Conservation (phyloP, 2,797 vertebrate genomes). For the Anabas testudineus region DNA sequence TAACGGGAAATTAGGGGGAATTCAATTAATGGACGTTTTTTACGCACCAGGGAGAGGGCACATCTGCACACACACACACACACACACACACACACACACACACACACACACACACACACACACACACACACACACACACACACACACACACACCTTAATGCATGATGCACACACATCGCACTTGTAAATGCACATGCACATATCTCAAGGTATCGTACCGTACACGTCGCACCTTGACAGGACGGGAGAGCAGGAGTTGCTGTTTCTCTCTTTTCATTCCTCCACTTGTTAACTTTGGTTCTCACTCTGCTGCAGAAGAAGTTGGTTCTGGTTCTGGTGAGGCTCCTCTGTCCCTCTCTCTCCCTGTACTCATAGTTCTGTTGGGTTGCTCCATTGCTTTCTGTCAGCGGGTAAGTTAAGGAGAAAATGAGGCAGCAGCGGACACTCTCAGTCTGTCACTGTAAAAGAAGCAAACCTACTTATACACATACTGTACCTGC, state of each 20-base stretch:
- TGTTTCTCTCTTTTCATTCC: slow-evolving; percentile 18
- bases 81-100: slow-evolving; percentile 37
- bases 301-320: slow-evolving; percentile 18
- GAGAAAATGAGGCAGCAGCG: slow-evolving; percentile 77
- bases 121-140: slow-evolving; percentile 37
- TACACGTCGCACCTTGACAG: slow-evolving; percentile 81
- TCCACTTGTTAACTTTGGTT: slow-evolving; percentile 32
- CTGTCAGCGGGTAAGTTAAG: slow-evolving; percentile 76
- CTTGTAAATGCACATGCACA: no score
- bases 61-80: slow-evolving; percentile 67
- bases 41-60: slow-evolving; percentile 95
- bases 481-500: slow-evolving; percentile 59
- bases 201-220: no score
- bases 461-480: slow-evolving; percentile 70
- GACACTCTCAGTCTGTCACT: slow-evolving; percentile 71
- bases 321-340: slow-evolving; percentile 39
- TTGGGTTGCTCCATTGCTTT: slow-evolving; percentile 57
- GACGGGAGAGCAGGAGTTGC: slow-evolving; percentile 48
- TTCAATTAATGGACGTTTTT: slow-evolving; percentile 99
- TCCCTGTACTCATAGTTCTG: slow-evolving; percentile 55
- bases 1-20: slow-evolving; percentile 95
- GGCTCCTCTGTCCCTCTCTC: slow-evolving; percentile 23
- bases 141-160: slow-evolving; percentile 71
- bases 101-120: slow-evolving; percentile 67
- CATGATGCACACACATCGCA: background rate